These are phyloP conservation scores for Synanceia verrucosa DNA, from an alignment of 2,797 vertebrate species.

Conservation along the genomic window DNA sequence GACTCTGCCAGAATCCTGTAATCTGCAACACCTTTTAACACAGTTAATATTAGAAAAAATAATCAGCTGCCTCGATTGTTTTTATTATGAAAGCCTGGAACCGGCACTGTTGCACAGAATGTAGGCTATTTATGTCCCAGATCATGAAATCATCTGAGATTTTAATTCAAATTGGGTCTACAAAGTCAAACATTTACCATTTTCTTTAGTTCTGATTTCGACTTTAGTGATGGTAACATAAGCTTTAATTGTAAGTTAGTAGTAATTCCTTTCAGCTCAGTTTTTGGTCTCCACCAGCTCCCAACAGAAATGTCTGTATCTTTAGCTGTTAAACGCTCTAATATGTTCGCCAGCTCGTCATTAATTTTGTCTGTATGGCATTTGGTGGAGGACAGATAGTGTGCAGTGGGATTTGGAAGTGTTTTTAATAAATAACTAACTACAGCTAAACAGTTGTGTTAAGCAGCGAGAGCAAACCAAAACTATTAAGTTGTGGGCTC, in stretches of 20 bases:
- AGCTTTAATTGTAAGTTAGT: conserved; percentile 13
- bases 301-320: conserved; percentile 8
- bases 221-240: background rate
- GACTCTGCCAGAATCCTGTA: background rate
- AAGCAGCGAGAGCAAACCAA: background rate
- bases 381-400: conserved; percentile 11
- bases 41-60: background rate
- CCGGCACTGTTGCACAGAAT: fast-evolving
- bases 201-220: background rate
- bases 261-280: conserved; percentile 5
- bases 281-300: conserved; percentile 14
- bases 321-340: conserved; percentile 24
- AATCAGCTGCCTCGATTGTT: background rate
- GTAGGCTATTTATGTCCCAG: too few species aligned
- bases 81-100: background rate
- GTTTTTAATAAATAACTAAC: background rate
- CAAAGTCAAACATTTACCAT: background rate
- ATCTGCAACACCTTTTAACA: too few species aligned
- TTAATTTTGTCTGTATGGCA: conserved; percentile 23
- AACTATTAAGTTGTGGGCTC: background rate
- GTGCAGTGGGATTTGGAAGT: background rate
- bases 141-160: too few species aligned
- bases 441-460: background rate
- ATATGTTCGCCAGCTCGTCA: conserved; percentile 22
- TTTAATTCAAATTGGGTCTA: too few species aligned